A percentile compares a stretch with the other conserved stretches of the same genome.
Conservation (phyloP, 2,888 invertebrate genomes). For the Invenusta paracnida region DNA sequence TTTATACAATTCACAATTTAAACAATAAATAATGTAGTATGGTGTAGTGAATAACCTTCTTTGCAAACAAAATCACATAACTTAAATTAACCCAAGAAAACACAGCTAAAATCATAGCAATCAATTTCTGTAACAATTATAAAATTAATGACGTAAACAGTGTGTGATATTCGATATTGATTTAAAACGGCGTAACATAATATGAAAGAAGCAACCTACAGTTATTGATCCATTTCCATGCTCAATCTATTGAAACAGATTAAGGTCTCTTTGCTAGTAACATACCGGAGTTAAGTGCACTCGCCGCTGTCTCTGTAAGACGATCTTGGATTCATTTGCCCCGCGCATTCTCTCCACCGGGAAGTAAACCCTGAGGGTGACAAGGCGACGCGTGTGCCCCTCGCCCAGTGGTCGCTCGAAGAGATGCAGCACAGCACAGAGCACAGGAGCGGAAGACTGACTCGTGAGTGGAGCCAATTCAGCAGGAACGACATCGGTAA, state of each 20-base stretch:
- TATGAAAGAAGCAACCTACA: too few relatives aligned
- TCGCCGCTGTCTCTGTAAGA: neutral
- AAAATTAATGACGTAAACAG: neutral
- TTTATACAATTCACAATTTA: too few relatives aligned
- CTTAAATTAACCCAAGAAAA: too few relatives aligned
- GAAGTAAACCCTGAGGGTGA: neutral
- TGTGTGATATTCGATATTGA: too few relatives aligned
- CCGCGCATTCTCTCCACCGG: conserved; percentile 8
- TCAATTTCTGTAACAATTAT: neutral
- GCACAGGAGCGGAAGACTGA: neutral
- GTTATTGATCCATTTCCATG: too few relatives aligned
- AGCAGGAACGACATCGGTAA: conserved; percentile 5
- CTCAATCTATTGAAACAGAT: neutral
- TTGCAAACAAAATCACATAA: too few relatives aligned
- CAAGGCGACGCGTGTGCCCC: neutral
- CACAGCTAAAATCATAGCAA: neutral
- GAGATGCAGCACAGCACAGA: neutral
- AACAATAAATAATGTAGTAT: too few relatives aligned
- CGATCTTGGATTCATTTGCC: neutral
- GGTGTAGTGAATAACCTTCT: too few relatives aligned
- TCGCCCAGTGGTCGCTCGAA: conserved; percentile 1
- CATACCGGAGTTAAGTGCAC: neutral
- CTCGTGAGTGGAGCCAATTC: neutral
- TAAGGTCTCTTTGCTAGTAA: neutral
- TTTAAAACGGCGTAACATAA: too few relatives aligned